These are phyloP conservation scores for Malurus splendens DNA, from an alignment of 2,797 vertebrate genomes.

Conservation along the genomic window DNA sequence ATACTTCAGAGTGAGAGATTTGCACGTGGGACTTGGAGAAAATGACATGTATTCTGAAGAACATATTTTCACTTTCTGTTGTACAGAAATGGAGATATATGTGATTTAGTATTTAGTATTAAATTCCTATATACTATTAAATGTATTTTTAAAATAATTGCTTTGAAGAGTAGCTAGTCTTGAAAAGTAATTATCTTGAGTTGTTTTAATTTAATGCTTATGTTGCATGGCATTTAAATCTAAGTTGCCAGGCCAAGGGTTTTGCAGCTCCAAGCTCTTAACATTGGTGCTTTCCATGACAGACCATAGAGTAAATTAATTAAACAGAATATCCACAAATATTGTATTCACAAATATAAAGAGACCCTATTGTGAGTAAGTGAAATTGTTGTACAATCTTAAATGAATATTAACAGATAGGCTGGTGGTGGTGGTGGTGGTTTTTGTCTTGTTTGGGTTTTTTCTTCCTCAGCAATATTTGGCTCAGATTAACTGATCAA, in stretches of 20 bases:
- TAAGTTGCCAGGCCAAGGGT: neutral
- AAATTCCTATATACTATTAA: neutral
- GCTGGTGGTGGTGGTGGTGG: neutral
- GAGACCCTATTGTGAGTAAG: neutral
- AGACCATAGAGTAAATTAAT: neutral
- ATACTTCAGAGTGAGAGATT: neutral
- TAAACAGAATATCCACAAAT: neutral
- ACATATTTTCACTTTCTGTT: neutral
- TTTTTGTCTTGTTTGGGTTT: neutral
- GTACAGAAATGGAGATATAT: neutral
- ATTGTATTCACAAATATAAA: neutral
- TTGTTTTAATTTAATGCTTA: neutral
- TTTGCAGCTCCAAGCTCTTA: neutral
- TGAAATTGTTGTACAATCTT: neutral
- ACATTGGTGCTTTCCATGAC: neutral
- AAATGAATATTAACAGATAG: neutral
- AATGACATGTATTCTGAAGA: neutral
- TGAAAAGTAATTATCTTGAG: neutral
- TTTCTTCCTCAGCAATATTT: neutral
- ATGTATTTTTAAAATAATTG: neutral
- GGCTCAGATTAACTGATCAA: neutral
- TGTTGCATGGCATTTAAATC: neutral
- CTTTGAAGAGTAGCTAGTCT: neutral
- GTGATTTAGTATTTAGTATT: neutral
- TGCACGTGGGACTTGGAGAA: neutral